Base-by-base conservation (phyloP, 2,797 vertebrate genomes). In the Girardinus metallicus region DNA sequence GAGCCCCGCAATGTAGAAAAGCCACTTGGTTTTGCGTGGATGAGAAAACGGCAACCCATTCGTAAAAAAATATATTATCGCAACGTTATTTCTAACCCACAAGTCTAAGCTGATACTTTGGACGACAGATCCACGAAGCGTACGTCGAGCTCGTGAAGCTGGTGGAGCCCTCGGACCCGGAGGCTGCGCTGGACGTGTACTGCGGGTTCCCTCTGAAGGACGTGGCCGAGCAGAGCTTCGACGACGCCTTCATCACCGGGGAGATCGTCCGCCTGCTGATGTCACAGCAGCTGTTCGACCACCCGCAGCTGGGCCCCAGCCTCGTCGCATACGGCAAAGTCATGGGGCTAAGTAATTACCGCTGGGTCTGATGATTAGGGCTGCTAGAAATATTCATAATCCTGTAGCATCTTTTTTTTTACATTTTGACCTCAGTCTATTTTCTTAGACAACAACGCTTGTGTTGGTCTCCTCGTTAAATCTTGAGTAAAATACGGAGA, bases 201-300 rank as follows among this genome's bases (percentile, higher is more conserved):
- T 90, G 92, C 90, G 88, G 87, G 4, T 95, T 95, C 83, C 95
- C 93, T 2, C 87, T 95, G 81, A 95, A 89, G 82, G 90, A 92
- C 0, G 80, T 84, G 62, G 79, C 85, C 0, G 82, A 95, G 80
- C 94, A 95, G 74, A 94, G 86, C 26, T 95, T 94, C 8, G 86
- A 95, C 2, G 95, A 96, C 23, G 95, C 95, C 68, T 96, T 95
- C 88, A 94, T 96, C 80, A 89, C 91, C 0, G 95, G 95, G 74
- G 95, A 96, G 81, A 95, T 94, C 0, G 70, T 94, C 62, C 92
- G 91, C 53, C 78, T 95, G 57, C 91, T 96, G 57, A 94, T 96
- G 89, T 87, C 82, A 15, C 87, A 84, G 84, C 92, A 95, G 87
- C 90, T 91, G 74, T 95, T 87, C 6, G 91, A 96, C 41, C 95